A percentile compares a stretch with the other conserved stretches of the same genome.
Evolutionary conservation across 2,888 invertebrate species (phyloP).

Genomic region (Trachelus troglodyta): DNA sequence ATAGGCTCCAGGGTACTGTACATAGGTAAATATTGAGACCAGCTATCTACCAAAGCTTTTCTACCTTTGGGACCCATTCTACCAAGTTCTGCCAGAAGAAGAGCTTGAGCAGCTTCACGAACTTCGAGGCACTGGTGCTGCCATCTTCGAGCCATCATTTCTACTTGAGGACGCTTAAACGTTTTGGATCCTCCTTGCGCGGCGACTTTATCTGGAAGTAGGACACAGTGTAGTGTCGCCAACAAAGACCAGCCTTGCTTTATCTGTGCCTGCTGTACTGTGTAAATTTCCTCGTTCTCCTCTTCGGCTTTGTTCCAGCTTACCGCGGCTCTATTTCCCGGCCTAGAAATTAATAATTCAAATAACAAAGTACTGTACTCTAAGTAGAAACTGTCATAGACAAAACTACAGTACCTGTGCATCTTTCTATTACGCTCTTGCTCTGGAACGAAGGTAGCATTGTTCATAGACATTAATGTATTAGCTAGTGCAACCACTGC

Average conservation of each 20-base stretch:
- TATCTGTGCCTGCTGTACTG: slow-evolving; percentile 90
- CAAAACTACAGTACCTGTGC: slow-evolving; percentile 70
- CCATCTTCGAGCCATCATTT: slow-evolving; percentile 97
- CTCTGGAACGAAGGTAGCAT: slow-evolving; percentile 91
- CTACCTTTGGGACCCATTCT: slow-evolving; percentile 90
- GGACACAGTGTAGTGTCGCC: slow-evolving; percentile 95
- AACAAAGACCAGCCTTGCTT: slow-evolving; percentile 98
- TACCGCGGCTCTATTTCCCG: slow-evolving; percentile 73
- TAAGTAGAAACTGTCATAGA: slow-evolving; percentile 1
- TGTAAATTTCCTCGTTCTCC: slow-evolving; percentile 84
- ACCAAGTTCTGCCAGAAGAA: slow-evolving; percentile 92
- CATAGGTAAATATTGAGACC: slow-evolving; percentile 95
- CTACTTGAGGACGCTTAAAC: slow-evolving; percentile 96
- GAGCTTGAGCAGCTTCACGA: slow-evolving; percentile 92
- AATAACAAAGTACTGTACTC: slow-evolving; percentile 8
- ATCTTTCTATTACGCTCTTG: slow-evolving; percentile 84
- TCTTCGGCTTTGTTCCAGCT: slow-evolving; percentile 81
- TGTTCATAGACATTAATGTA: slow-evolving; percentile 98
- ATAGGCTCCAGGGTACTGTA: slow-evolving; percentile 86
- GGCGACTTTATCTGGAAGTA: slow-evolving; percentile 92
- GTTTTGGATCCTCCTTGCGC: slow-evolving; percentile 76
- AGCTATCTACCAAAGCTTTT: slow-evolving; percentile 91
- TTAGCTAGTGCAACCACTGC: slow-evolving; percentile 95
- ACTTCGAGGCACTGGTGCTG: slow-evolving; percentile 99
- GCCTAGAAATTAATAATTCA: slow-evolving; percentile 62